Evolutionary conservation across 1,140 invertebrate genomes (phyloP), one percentile per base, ranked within the genome.

Genomic region (Drosophila athabasca): DNA sequence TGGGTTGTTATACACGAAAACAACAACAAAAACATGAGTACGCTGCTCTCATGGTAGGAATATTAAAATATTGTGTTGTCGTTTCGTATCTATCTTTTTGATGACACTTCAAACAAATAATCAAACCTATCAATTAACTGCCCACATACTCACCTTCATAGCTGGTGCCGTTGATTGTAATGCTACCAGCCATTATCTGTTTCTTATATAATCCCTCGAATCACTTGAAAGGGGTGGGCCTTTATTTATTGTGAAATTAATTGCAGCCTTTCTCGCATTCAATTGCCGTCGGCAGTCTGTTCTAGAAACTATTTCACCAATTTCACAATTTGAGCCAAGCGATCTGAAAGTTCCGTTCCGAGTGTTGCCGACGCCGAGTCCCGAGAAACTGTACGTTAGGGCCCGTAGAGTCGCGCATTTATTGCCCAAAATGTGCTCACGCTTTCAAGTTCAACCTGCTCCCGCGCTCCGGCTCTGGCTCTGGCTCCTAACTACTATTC

Each of bases 81-180:
- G 46, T 64, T 11, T 52, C 1, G 8, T 5, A 26, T n/a, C 8
- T 35, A 67, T 39, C 35, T 29, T 43, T 5, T 11, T 41, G 39
- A 55, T 62, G 43, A 39, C 29, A 49, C 19, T 39, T 19, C 50
- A 43, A 31, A 51, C n/a, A 49, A 50, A 6, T 5, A 24, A n/a
- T 39, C 11, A 49, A 49, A 24, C 31, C 9, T 31, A 0, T n/a
- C 41, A 71, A 71, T 71, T 71, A 71, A 71, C 17, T 71, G 52
- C 59, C 69, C 45, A 51, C 60, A 52, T 41, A 24, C 64, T 50
- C 70, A 87, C 82, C 82, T 58, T 68, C 83, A 54, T 87, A 64
- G 52, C 58, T 50, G 22, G 49, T 85, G 50, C 82, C 83, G 62
- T 87, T 87, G 65, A 87, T 87, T 62, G 65, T 78, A 29, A 87